Evolutionary conservation across 2,888 invertebrate species (phyloP).

Genomic region (Galeruca laticollis): DNA sequence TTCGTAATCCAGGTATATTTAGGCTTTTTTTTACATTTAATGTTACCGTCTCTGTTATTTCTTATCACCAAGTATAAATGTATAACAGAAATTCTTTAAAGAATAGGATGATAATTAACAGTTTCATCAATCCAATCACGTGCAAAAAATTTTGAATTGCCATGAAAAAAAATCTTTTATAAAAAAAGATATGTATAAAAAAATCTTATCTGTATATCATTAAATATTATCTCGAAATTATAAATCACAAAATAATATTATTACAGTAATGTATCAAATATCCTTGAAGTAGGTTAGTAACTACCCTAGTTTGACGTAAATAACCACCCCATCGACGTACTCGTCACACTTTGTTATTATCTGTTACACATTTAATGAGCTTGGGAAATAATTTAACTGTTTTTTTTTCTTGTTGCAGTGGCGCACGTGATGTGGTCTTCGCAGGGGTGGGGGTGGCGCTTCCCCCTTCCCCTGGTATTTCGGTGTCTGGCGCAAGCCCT

Average conservation of each 20-base stretch:
- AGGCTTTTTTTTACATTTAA: too few species aligned
- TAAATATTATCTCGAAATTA: neutral
- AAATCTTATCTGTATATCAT: neutral
- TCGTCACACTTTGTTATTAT: slow-evolving; percentile 14
- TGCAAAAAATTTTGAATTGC: too few species aligned
- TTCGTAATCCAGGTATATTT: too few species aligned
- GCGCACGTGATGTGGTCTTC: slow-evolving; percentile 68
- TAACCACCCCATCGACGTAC: slow-evolving; percentile 1
- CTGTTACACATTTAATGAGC: slow-evolving; percentile 33
- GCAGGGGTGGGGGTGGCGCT: slow-evolving; percentile 60
- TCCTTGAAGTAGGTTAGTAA: neutral
- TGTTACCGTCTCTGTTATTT: too few species aligned
- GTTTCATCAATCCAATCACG: too few species aligned
- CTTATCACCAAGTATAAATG: too few species aligned
- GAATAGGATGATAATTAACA: too few species aligned
- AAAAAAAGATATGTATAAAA: too few species aligned
- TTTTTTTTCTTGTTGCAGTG: slow-evolving; percentile 65
- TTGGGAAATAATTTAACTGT: slow-evolving; percentile 29
- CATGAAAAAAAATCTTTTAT: neutral
- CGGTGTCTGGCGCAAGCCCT: slow-evolving; percentile 66
- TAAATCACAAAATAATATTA: neutral
- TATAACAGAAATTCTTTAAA: too few species aligned
- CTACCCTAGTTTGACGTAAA: slow-evolving; percentile 2
- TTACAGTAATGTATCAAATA: neutral
- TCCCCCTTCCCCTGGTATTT: slow-evolving; percentile 62